A percentile compares a stretch with the other conserved stretches of the same genome.
Evolutionary conservation across 2,113 vertebrate genomes (phyloP).

Genomic region (Erinaceus europaeus): DNA sequence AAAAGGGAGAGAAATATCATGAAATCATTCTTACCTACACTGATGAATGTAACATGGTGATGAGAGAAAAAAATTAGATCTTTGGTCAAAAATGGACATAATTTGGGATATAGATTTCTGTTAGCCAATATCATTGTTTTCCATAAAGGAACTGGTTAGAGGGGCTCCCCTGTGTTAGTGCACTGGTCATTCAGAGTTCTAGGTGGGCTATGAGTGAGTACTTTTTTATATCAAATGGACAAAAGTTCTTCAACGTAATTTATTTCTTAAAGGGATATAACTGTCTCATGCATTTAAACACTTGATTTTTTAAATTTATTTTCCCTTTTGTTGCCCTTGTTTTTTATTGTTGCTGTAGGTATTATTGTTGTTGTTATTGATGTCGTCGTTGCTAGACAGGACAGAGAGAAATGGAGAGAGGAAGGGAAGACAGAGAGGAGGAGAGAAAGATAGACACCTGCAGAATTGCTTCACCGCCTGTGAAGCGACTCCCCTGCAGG

Average conservation of each 20-base stretch:
- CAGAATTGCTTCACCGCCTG: too few species aligned
- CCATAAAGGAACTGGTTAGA: not conserved
- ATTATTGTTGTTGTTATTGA: too few species aligned
- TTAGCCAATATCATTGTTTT: not conserved
- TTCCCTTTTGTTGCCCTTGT: too few species aligned
- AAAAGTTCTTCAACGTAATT: not conserved
- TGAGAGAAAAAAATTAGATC: not conserved
- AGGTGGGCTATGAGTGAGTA: not conserved
- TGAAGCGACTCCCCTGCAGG: too few species aligned
- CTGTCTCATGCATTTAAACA: not conserved
- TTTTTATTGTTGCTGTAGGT: too few species aligned
- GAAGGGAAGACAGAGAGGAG: too few species aligned
- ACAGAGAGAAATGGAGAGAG: too few species aligned
- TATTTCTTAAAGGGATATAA: not conserved
- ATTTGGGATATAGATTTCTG: not conserved
- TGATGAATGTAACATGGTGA: not conserved
- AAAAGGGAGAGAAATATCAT: not conserved
- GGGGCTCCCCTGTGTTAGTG: not conserved
- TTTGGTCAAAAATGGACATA: not conserved
- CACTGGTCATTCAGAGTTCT: not conserved
- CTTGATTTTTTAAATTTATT: conserved; percentile 21
- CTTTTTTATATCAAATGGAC: not conserved
- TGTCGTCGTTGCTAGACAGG: too few species aligned
- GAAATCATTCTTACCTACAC: not conserved
- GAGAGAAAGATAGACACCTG: too few species aligned